Conservation (phyloP, 1,140 invertebrate species). For the Phortica variegata region DNA sequence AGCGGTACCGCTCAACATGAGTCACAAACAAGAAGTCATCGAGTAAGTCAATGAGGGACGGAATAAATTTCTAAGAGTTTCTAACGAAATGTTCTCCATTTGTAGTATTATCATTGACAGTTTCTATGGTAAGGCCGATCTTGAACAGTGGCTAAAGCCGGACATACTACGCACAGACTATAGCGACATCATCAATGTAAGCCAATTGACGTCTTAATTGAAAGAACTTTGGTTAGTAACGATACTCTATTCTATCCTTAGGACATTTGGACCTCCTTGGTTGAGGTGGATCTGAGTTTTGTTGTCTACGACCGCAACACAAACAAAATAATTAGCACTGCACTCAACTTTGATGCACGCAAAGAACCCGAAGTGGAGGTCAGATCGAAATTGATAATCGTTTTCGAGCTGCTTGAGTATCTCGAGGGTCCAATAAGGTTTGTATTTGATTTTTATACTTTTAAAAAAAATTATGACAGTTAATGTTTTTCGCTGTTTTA, state of each 20-base stretch:
- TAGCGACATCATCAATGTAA: conserved; percentile 62
- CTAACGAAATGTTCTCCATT: conserved; percentile 6
- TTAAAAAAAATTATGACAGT: not conserved
- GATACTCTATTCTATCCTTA: conserved; percentile 2
- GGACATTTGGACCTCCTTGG: conserved; percentile 66
- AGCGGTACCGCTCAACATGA: conserved; percentile 62
- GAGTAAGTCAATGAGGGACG: conserved; percentile 51
- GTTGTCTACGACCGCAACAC: conserved; percentile 59
- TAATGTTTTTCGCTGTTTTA: conserved; percentile 23
- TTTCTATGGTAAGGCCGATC: conserved; percentile 80
- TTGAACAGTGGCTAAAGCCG: conserved; percentile 73
- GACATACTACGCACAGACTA: conserved; percentile 69
- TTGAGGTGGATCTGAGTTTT: conserved; percentile 72
- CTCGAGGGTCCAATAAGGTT: conserved; percentile 72
- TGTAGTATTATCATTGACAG: conserved; percentile 77
- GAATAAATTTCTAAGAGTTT: not conserved
- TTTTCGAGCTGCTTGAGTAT: conserved; percentile 78
- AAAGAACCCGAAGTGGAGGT: conserved; percentile 75
- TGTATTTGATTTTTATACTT: not conserved
- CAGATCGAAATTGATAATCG: conserved; percentile 66
- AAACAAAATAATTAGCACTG: conserved; percentile 62
- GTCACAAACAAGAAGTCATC: conserved; percentile 65
- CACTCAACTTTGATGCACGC: conserved; percentile 76
- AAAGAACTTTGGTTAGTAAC: not conserved
- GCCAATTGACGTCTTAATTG: not conserved